phyloP scores from a whole-genome alignment of 1,140 invertebrate genomes.

The Leptoteleia sp. region DNA sequence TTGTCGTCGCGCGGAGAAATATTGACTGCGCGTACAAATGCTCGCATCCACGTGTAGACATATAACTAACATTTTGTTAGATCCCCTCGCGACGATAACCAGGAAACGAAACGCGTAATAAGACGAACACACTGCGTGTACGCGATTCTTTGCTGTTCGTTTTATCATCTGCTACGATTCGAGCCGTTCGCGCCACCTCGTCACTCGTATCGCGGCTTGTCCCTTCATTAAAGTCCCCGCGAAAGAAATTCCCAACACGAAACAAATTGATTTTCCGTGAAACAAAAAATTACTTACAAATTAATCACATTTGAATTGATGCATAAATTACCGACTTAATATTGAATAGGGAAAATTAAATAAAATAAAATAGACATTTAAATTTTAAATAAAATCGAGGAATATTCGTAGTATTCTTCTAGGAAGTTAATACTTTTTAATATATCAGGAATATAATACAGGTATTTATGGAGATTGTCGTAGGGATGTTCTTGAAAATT shows the following conservation, averaged over 20 bases:
- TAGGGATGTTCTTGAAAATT: no score
- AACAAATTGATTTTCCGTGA: slow-evolving; percentile 57
- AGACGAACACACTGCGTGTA: slow-evolving; percentile 54
- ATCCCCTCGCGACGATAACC: slow-evolving; percentile 70
- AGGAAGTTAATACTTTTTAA: no score
- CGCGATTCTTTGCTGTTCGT: slow-evolving; percentile 38
- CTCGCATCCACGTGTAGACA: slow-evolving; percentile 55
- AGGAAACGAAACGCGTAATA: slow-evolving; percentile 68
- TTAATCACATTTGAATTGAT: slow-evolving; percentile 51
- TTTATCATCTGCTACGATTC: slow-evolving; percentile 58
- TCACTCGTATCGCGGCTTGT: slow-evolving; percentile 59
- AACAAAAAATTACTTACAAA: slow-evolving; percentile 46
- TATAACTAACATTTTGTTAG: slow-evolving; percentile 61
- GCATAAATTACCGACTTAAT: slow-evolving; percentile 60
- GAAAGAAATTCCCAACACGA: slow-evolving; percentile 46
- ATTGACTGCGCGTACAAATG: slow-evolving; percentile 61
- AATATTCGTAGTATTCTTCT: no score
- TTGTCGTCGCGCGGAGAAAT: slow-evolving; percentile 39
- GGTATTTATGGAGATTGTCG: no score
- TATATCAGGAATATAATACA: no score
- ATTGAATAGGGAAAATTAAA: no score
- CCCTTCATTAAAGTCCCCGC: slow-evolving; percentile 65
- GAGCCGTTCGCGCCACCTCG: slow-evolving; percentile 40
- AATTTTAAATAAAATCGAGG: no score
- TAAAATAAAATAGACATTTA: no score